Evolutionary conservation across 2,797 vertebrate species (phyloP).

Genomic region (Micromesistius poutassou): DNA sequence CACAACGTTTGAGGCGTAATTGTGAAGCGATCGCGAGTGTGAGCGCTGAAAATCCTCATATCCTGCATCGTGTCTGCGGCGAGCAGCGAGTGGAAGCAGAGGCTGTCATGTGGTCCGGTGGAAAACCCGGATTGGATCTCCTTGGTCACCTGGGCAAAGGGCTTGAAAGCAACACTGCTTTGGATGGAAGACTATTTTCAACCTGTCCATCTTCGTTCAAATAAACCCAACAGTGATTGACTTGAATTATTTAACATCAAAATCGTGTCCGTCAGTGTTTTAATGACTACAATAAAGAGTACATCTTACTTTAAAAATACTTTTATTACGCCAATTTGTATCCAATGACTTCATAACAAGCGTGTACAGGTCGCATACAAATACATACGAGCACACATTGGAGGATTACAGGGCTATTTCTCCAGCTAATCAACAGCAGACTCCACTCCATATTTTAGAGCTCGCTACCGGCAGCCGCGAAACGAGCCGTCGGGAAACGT

Average conservation of each 20-base stretch:
- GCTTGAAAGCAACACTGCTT: conserved; percentile 16
- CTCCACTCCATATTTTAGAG: conserved; percentile 71
- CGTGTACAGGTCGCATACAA: not conserved
- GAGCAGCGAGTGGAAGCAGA: not conserved
- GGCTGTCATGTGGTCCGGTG: conserved; percentile 71
- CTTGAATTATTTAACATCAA: not conserved
- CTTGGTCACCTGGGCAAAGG: conserved; percentile 68
- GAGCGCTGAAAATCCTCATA: not conserved
- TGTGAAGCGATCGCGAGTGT: not conserved
- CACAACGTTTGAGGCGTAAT: not conserved
- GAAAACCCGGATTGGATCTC: conserved; percentile 79
- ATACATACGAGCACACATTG: not conserved
- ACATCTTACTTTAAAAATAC: not conserved
- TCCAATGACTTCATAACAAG: not conserved
- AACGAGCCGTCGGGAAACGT: conserved; percentile 26
- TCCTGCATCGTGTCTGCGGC: not conserved
- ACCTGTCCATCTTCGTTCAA: not conserved
- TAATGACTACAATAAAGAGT: not conserved
- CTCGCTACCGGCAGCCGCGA: conserved; percentile 49
- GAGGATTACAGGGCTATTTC: not conserved
- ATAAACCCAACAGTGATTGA: not conserved
- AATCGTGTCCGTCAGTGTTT: not conserved
- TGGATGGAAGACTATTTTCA: not conserved
- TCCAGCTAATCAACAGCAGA: not conserved
- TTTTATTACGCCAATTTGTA: not conserved